Percentiles rank a stretch among this genome's conserved stretches.
Evolutionary conservation across 2,113 vertebrate genomes (phyloP).

Genomic region (Dipodomys ordii): DNA sequence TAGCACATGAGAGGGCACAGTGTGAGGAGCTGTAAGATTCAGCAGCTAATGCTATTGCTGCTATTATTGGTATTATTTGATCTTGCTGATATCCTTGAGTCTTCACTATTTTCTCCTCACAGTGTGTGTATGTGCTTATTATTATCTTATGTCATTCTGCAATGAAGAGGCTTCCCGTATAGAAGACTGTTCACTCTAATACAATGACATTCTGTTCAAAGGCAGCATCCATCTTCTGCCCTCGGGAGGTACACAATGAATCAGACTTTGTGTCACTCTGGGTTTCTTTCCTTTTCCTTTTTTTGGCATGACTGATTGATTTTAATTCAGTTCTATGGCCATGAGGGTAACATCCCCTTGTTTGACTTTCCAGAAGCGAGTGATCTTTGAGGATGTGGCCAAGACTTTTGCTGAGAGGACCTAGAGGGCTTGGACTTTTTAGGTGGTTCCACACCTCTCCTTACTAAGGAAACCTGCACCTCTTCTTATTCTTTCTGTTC

Average conservation of each 20-base stretch:
- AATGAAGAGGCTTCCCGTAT: not conserved
- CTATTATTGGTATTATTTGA: not conserved
- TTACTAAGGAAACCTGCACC: not conserved
- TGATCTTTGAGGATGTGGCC: not conserved
- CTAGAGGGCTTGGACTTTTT: not conserved
- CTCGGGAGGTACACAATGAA: not conserved
- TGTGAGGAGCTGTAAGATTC: not conserved
- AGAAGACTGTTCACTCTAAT: not conserved
- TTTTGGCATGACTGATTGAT: not conserved
- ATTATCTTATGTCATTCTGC: not conserved
- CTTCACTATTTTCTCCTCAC: not conserved
- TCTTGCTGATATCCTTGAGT: not conserved
- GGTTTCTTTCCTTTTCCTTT: not conserved
- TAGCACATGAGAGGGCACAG: not conserved
- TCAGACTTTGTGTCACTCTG: not conserved
- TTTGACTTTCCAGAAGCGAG: not conserved
- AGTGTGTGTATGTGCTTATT: not conserved
- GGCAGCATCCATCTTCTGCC: not conserved
- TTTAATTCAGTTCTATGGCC: not conserved
- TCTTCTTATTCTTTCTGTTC: not conserved
- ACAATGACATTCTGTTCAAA: not conserved
- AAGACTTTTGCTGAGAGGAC: not conserved
- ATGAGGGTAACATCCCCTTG: not conserved
- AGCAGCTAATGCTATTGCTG: not conserved
- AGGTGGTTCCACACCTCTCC: not conserved